Base-by-base conservation (phyloP, 2,113 vertebrate genomes). In the Scophthalmus maximus region DNA sequence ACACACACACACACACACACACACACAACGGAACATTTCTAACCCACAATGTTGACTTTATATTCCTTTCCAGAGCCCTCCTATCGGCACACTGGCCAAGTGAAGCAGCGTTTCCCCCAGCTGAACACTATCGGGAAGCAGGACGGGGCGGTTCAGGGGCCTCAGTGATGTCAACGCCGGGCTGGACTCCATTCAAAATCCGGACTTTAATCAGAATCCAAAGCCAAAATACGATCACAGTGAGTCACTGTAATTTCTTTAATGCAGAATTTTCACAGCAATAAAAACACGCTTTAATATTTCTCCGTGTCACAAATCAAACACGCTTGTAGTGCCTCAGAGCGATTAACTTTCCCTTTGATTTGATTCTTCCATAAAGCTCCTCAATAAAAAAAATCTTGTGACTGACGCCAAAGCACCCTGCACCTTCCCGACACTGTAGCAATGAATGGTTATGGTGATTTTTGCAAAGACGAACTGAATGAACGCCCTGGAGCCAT, bases 21-120 rank as follows among this genome's bases (percentile, higher is more conserved):
- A 17, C 81, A 67, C 87, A 86, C 78, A 77, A 66, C 78, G 82
- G 89, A 89, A 91, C 87, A 86, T 92, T 90, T 88, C 85, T 68
- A 84, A 78, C 65, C 89, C 87, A 89, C 91, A 91, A 84, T 91
- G 91, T 90, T 92, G 88, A 92, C 89, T 89, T 90, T 89, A 83
- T 91, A 84, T 83, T 90, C 69, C 81, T 74, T 85, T 85, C 81
- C 84, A 84, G 82, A 73, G 70, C 56, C 66, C 44, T 79, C 81
- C 77, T 75, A 76, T 84, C 65, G 40, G 56, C 58, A 44, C 32
- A 15, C 61, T 12, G 59, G 81, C 88, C 81, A 79, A 86, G 71
- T 73, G 84, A 84, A 86, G 88, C 76, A 82, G 80, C 74, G 20
- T 80, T 81, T 76, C 71, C 81, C 74, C 50, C n/a, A n/a, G 81